These are phyloP conservation scores for Dasysyrphus albostriatus DNA, from an alignment of 2,888 invertebrate genomes.

Conservation along the genomic window DNA sequence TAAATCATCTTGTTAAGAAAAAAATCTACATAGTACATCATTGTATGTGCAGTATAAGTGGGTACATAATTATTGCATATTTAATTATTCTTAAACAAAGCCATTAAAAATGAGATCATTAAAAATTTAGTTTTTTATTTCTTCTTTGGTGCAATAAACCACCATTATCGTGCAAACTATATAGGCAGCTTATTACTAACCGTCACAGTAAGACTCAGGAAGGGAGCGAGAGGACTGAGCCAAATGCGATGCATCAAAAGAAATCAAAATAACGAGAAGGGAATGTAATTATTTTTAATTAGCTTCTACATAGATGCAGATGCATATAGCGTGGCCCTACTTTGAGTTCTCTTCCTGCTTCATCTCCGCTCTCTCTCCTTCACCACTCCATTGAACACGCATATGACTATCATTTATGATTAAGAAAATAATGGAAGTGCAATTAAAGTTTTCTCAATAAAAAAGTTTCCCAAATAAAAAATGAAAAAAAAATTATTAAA, in stretches of 20 bases:
- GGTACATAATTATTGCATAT: neutral
- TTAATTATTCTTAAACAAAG: neutral
- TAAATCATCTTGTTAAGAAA: neutral
- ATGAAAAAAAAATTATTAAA: conserved; percentile 18
- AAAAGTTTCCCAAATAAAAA: conserved; percentile 5
- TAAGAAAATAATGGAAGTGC: conserved; percentile 25
- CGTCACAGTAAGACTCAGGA: neutral
- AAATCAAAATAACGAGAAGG: conserved; percentile 70
- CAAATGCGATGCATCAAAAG: conserved; percentile 59
- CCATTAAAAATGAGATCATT: neutral
- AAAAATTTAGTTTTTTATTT: neutral
- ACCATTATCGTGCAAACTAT: neutral
- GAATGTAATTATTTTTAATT: conserved; percentile 76
- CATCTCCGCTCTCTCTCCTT: neutral
- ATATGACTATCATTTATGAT: conserved; percentile 54
- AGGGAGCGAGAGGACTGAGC: neutral
- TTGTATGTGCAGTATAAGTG: neutral
- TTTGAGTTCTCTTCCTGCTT: conserved; percentile 1
- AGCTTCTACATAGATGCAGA: conserved; percentile 62
- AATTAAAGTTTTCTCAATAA: conserved; percentile 19
- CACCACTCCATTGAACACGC: conserved; percentile 22
- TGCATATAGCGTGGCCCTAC: conserved; percentile 49
- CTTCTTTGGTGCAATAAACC: neutral
- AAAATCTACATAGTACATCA: too few species aligned
- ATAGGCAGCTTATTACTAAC: conserved; percentile 1